Conservation (phyloP, 1,140 invertebrate genomes). For the Drosophila miranda region DNA sequence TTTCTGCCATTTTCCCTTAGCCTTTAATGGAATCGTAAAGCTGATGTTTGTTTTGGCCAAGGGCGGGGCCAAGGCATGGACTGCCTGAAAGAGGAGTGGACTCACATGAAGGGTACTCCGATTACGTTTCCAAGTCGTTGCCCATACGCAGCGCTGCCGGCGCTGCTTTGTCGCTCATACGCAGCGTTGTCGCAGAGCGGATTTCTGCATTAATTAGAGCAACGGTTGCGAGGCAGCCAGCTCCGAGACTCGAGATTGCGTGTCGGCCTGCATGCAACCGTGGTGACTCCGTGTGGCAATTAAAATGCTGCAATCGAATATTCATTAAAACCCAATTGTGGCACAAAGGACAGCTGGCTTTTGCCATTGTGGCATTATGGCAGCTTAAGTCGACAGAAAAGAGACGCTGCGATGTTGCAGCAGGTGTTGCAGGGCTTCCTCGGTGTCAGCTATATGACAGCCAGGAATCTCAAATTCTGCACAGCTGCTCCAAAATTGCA, state of each 20-base stretch:
- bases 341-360: conserved; percentile 57
- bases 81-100: conserved; percentile 3
- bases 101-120: conserved; percentile 30
- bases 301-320: conserved; percentile 69
- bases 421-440: conserved; percentile 23
- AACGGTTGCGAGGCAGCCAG: conserved; percentile 30
- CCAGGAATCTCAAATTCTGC: conserved; percentile 33
- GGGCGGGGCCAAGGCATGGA: no score
- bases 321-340: conserved; percentile 69
- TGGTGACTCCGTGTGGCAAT: conserved; percentile 42
- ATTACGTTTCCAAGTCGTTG: conserved; percentile 47
- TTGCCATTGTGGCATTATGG: conserved; percentile 46
- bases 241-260: conserved; percentile 32
- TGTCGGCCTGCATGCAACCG: conserved; percentile 54
- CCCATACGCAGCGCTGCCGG: conserved; percentile 66
- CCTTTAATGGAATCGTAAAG: conserved; percentile 67
- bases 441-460: conserved; percentile 23
- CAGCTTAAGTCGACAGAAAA: conserved; percentile 13
- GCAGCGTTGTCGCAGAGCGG: conserved; percentile 57
- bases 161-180: conserved; percentile 57
- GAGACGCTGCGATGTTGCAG: neutral
- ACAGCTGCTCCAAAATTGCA: conserved; percentile 51
- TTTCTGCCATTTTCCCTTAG: conserved; percentile 21
- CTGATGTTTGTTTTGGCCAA: conserved; percentile 33
- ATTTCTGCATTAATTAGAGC: conserved; percentile 73